phyloP scores from a whole-genome alignment of 2,888 invertebrate species.

The Chalcis sispes region DNA sequence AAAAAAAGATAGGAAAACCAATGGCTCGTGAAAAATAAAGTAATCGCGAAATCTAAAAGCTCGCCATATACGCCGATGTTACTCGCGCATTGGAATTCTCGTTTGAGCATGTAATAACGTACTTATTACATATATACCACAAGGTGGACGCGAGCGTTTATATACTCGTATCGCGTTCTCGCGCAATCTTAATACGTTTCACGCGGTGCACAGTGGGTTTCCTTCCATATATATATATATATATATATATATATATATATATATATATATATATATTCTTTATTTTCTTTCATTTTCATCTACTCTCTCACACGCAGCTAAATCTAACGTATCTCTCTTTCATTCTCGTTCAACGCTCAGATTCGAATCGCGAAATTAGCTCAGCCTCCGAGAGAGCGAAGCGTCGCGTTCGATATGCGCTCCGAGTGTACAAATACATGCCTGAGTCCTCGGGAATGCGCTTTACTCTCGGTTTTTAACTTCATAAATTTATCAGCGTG shows the following conservation, averaged over 20 bases:
- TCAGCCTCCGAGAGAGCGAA: conserved; percentile 40
- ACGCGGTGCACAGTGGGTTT: conserved; percentile 54
- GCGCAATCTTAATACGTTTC: conserved; percentile 58
- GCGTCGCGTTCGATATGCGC: conserved; percentile 31
- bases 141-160: background rate
- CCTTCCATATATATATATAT: background rate
- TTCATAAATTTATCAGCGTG: conserved; percentile 70
- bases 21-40: conserved; percentile 33
- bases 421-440: background rate
- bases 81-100: background rate
- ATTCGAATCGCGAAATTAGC: conserved; percentile 67
- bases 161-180: conserved; percentile 24
- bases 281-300: background rate
- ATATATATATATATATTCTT: background rate
- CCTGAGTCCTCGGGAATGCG: conserved; percentile 33
- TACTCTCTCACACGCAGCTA: background rate
- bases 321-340: background rate
- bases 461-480: conserved; percentile 55
- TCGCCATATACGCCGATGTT: conserved; percentile 31
- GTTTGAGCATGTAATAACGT: background rate
- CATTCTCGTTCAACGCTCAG: conserved; percentile 50
- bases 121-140: background rate
- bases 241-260: too few relatives aligned
- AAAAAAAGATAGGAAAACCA: conserved; percentile 13
- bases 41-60: conserved; percentile 9